Conservation (phyloP, 2,113 vertebrate species). For the Onychostruthus taczanowskii region DNA sequence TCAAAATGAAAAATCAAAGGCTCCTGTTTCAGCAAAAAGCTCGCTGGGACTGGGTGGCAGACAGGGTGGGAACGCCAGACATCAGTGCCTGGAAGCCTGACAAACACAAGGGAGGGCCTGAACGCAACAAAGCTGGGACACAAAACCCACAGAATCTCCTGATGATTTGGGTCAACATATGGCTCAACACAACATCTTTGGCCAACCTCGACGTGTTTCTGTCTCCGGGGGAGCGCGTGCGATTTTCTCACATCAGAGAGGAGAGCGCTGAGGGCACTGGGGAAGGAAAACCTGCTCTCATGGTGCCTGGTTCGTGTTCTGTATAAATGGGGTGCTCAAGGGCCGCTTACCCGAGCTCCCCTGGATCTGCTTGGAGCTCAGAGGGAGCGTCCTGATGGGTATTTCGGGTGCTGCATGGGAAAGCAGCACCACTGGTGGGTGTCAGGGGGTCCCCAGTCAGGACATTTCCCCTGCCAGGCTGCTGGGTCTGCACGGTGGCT, state of each 20-base stretch:
- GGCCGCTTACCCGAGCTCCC: neutral
- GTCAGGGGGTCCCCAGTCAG: neutral
- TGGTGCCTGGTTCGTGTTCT: rapidly evolving
- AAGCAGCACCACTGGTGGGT: neutral
- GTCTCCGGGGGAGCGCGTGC: neutral
- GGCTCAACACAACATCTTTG: neutral
- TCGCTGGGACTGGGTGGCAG: constrained; percentile 44
- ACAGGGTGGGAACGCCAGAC: constrained; percentile 62
- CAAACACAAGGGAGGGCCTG: constrained; percentile 36
- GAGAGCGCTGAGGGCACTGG: neutral
- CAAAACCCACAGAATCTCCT: constrained; percentile 19
- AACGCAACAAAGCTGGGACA: constrained; percentile 35
- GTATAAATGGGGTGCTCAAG: neutral
- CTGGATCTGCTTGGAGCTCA: neutral
- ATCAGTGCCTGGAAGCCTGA: constrained; percentile 56
- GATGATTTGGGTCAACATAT: constrained; percentile 58
- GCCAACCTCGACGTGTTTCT: neutral
- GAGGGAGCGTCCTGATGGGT: neutral
- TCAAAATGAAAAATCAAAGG: constrained; percentile 43
- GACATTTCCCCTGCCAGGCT: neutral
- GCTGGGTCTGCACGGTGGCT: neutral
- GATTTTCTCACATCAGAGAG: neutral
- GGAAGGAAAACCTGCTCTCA: neutral
- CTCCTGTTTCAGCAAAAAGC: constrained; percentile 32
- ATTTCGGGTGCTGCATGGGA: neutral